Evolutionary conservation across 2,113 vertebrate genomes (phyloP), one percentile per base, ranked within the genome.

Genomic region (Zosterops japonicus): DNA sequence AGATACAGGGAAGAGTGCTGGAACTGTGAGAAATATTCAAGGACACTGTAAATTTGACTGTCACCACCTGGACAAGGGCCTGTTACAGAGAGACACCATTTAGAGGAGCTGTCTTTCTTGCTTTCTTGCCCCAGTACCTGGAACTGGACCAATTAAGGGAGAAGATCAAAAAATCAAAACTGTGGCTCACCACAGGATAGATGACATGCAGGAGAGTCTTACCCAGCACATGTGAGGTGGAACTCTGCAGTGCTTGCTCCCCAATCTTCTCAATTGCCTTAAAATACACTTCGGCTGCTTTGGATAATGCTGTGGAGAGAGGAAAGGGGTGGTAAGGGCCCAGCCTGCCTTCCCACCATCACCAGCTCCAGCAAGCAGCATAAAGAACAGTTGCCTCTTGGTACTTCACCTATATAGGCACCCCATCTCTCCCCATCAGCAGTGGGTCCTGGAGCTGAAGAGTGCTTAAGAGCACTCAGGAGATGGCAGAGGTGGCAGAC

Each of bases 231-330:
- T 94, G 98, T 0, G 99, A 99, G 12, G 99, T 98, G 71, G 97
- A 88, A 7, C 98, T 99, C 97, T 98, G 97, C 35, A 99, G 94
- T 3, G 99, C 99, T 80, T 97, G 98, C 89, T 99, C 98, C 65
- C 98, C 99, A 8, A 99, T 98, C 98, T 98, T 98, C 94, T 98
- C 98, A 6, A 99, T 98, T 4, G 98, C 98, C 6, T 87, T 98
- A 96, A 99, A 99, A 95, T 99, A 99, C 29, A 98, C 97, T 70
- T 99, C 99, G 13, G 99, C 98, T 0, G 98, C 98, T 49, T 96
- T 95, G 5, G 98, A 98, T 61, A 99, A 96, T 12, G 98, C 99
- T 99, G 96, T 18, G 29, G 47, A 55, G 67, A 63, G 59, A 85
- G 6, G 31, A 53, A 35, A 39, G 20, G 8, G 3, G 31, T 53